These are phyloP conservation scores for Agrilus cyanescens DNA, from an alignment of 2,888 invertebrate genomes.

Conservation along the genomic window DNA sequence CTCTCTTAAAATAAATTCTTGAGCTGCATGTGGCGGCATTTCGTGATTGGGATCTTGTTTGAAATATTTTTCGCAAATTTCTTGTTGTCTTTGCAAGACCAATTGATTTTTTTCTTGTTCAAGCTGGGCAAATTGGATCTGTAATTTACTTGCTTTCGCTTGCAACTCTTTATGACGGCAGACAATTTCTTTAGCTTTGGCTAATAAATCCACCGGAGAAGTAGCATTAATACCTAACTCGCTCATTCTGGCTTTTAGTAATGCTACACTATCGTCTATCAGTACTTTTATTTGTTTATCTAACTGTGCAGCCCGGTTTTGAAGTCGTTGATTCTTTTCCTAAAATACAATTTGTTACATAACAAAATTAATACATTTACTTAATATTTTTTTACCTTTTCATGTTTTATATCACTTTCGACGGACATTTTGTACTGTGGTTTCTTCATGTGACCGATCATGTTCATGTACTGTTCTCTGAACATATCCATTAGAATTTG, in stretches of 20 bases:
- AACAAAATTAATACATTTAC: neutral
- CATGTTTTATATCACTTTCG: conserved; percentile 65
- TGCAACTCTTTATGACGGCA: conserved; percentile 86
- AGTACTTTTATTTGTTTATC: conserved; percentile 88
- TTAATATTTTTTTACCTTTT: conserved; percentile 43
- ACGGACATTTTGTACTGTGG: conserved; percentile 62
- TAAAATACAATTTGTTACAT: conserved; percentile 27
- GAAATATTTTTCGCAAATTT: conserved; percentile 60
- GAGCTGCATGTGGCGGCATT: conserved; percentile 55
- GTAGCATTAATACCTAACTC: conserved; percentile 84
- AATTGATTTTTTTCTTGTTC: conserved; percentile 67
- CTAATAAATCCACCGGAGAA: conserved; percentile 72
- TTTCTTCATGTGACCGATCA: conserved; percentile 74
- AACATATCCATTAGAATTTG: conserved; percentile 80
- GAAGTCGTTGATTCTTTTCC: conserved; percentile 70
- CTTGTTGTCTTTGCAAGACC: conserved; percentile 60
- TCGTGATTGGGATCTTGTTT: conserved; percentile 45
- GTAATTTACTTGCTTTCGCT: conserved; percentile 74
- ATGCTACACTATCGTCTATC: conserved; percentile 81
- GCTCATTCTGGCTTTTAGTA: conserved; percentile 79
- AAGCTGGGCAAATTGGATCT: conserved; percentile 65
- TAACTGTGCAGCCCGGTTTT: conserved; percentile 75
- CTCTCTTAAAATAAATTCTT: conserved; percentile 75
- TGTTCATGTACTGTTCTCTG: conserved; percentile 73
- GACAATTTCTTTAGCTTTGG: conserved; percentile 86